Evolutionary conservation across 2,888 invertebrate species (phyloP).

Genomic region (Abrostola tripartita): DNA sequence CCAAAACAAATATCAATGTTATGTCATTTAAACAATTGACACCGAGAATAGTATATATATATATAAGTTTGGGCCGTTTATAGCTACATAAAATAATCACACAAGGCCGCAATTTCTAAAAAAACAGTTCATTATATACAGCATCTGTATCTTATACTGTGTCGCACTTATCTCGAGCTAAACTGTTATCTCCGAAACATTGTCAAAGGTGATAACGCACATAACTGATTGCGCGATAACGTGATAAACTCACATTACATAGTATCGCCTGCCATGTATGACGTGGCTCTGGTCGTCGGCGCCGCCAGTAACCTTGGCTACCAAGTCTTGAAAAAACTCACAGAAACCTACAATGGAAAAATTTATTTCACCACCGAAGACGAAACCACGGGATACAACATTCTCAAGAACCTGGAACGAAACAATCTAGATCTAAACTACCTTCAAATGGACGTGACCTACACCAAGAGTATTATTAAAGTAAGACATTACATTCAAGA

Average conservation of each 20-base stretch:
- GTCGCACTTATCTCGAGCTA: constrained; percentile 58
- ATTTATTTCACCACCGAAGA: constrained; percentile 84
- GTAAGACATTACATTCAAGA: constrained; percentile 82
- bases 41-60: too few relatives aligned
- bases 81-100: neutral
- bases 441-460: constrained; percentile 81
- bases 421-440: constrained; percentile 68
- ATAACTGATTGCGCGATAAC: constrained; percentile 80
- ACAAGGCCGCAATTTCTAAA: neutral
- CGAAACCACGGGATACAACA: constrained; percentile 74
- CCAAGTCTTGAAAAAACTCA: constrained; percentile 78
- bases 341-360: constrained; percentile 73
- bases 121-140: constrained; percentile 47
- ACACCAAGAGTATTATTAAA: constrained; percentile 80
- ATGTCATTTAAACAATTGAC: too few relatives aligned
- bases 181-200: constrained; percentile 65
- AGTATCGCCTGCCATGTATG: constrained; percentile 76
- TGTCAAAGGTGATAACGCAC: constrained; percentile 73
- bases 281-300: constrained; percentile 81
- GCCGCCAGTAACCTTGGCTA: constrained; percentile 83
- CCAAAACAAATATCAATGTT: too few relatives aligned
- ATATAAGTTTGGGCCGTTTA: too few relatives aligned
- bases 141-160: constrained; percentile 67
- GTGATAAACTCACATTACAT: constrained; percentile 69
- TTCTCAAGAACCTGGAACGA: constrained; percentile 72